Evolutionary conservation across 2,888 invertebrate species (phyloP), one percentile per base, ranked within the genome.

Genomic region (Leucophenga maculata): DNA sequence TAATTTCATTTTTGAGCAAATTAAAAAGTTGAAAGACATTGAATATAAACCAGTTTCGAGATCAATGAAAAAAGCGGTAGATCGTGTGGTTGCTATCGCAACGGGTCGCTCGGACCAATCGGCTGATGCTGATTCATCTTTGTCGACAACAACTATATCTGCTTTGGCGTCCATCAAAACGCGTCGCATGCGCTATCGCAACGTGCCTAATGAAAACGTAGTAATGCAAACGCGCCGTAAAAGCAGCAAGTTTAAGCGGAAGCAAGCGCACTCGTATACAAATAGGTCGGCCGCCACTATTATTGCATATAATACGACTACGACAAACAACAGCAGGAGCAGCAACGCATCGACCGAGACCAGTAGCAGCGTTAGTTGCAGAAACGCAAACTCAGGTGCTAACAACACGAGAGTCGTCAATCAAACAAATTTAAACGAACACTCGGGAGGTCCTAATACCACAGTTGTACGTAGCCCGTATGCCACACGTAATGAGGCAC

Each of bases 131-230:
- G 16, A 50, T 32, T 26, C 59, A 54, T 6, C 22, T 1, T n/a
- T 16, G 16, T 50, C 18, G 1, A 50, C 50, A n/a, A 50, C 3
- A 16, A 50, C 50, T 13, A 50, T 50, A 14, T n/a, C 11, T 57
- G 18, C 65, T 59, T 13, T 16, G 8, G 62, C 32, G 50, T 39
- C 54, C 16, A 32, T 52, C n/a, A 62, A 60, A 54, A 13, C 14
- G 4, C 50, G 55, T 8, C 44, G 55, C 54, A 64, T 22, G 52
- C 72, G 84, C 14, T 86, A 77, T 70, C 79, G 82, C 52, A 86
- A 86, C 57, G 84, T 86, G 46, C 86, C 86, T 67, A 86, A 86
- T 48, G 86, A 86, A 72, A 86, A 86, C 72, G 80, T 9, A 39
- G 39, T 84, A n/a, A 82, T 79, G 32, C 78, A 79, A 55, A 76